Base-by-base conservation (phyloP, 2,797 vertebrate genomes). In the Cetoscarus ocellatus region DNA sequence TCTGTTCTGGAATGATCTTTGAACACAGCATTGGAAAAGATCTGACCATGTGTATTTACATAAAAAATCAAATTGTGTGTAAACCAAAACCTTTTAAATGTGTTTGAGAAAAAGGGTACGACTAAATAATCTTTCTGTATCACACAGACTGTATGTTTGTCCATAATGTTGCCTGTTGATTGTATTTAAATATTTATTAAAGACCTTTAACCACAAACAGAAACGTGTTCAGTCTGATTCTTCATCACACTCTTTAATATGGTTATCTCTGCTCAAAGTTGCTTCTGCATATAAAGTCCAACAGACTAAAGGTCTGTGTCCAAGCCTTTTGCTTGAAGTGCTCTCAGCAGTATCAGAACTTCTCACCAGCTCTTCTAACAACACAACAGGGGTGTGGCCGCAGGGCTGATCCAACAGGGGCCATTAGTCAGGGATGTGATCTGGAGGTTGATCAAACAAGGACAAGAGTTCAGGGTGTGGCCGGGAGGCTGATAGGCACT, bases 131-230 rank as follows among this genome's bases (percentile, higher is more conserved):
- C 5, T 78, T 50, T 61, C 38, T 44, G 48, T 43, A n/a, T 56
- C 44, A 45, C 61, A 45, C 56, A 47, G 36, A 57, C 44, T 67
- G 44, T 60, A 27, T 56, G 51, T 67, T 34, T 63, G 18, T 65
- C 18, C 45, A 69, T 38, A 72, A 62, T 1, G 10, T 36, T 60
- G 19, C 65, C 52, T 55, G 61, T 73, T 70, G 47, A 70, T 61
- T 73, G 63, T 59, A 81, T 68, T 71, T 78, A 47, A 71, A 8
- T 61, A 70, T 67, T 51, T 13, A 59, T 73, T 73, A 75, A 71
- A 62, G 65, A 57, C 34, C 50, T 64, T 67, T 56, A 60, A 67
- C 18, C 55, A 48, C 59, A 7, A 68, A 43, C 14, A 15, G 47
- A 62, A 36, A 1, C 8, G 7, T 42, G 5, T 17, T 39, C 9